Evolutionary conservation across 2,888 invertebrate species (phyloP).

Genomic region (Agapostemon virescens): DNA sequence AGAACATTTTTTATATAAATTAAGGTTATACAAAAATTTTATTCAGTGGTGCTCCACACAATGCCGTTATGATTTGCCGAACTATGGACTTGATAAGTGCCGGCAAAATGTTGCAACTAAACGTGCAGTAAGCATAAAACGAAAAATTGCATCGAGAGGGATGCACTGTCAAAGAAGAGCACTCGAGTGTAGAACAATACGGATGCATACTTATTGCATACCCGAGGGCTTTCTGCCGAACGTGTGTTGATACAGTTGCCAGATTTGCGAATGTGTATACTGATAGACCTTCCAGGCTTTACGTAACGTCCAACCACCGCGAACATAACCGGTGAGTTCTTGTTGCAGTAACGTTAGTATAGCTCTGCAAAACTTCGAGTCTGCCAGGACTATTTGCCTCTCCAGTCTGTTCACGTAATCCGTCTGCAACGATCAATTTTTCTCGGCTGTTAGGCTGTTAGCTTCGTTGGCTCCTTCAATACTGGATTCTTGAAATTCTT

Average conservation of each 20-base stretch:
- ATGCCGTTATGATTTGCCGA: neutral
- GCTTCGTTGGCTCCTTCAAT: neutral
- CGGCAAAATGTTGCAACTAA: neutral
- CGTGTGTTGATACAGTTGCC: conserved; percentile 81
- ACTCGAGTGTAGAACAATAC: neutral
- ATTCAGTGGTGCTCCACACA: no score
- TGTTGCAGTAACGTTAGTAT: conserved; percentile 85
- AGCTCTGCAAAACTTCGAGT: conserved; percentile 85
- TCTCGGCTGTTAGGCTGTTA: no score
- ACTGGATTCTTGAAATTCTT: no score
- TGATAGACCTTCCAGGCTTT: conserved; percentile 88
- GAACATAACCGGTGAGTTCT: conserved; percentile 84
- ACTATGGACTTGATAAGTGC: neutral
- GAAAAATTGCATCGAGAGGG: neutral
- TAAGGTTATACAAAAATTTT: no score
- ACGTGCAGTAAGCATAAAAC: neutral
- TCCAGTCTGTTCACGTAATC: conserved; percentile 80
- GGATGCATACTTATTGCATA: conserved; percentile 36
- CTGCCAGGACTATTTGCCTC: conserved; percentile 85
- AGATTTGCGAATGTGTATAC: conserved; percentile 83
- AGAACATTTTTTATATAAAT: no score
- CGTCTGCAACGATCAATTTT: conserved; percentile 59
- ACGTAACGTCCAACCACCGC: conserved; percentile 85
- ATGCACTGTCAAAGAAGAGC: neutral
- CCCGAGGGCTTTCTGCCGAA: conserved; percentile 78